Base-by-base conservation (phyloP, 2,797 vertebrate genomes). In the Acridotheres tristis region DNA sequence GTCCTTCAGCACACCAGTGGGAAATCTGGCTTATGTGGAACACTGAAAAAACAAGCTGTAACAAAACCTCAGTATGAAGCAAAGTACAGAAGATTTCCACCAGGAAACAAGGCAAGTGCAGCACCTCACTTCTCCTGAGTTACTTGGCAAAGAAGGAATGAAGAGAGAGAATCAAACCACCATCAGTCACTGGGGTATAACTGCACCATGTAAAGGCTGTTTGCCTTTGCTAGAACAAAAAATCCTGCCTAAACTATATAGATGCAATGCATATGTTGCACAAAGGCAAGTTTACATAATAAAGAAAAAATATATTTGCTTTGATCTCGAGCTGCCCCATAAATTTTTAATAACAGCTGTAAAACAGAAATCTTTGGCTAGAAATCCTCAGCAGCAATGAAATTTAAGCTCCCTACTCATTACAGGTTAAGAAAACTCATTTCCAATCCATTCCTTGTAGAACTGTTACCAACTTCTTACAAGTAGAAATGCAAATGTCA, bases 311-410 rank as follows among this genome's bases (percentile, higher is more conserved):
- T 78, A 43, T 43, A 82, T 83, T 95, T 91, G 73, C 94, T 92
- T 91, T 94, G 94, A 93, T 94, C 79, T 78, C 4, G 5, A 89
- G 87, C 48, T 92, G 69, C 76, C 40, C 90, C 68, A 87, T 94
- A 89, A 89, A 89, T 95, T 95, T 95, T 96, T 95, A 91, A 79
- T 85, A 85, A 71, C 74, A 72, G 82, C 89, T 91, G 82, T 92
- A 95, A 92, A 94, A 26, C 79, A 88, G 83, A 79, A 91, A 73
- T 91, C 73, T 89, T 79, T 22, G 66, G 69, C 62, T 26, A 47
- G 62, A 85, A 81, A 86, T 15, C 47, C 68, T 4, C 86, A 67
- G 50, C 80, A 76, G 92, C 85, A 63, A 75, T 38, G 83, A 78
- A 93, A 85, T 76, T 55, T 67, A 78, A 91, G 82, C 79, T 58